phyloP scores from a whole-genome alignment of 2,797 vertebrate species.

The Clarias fuscus region DNA sequence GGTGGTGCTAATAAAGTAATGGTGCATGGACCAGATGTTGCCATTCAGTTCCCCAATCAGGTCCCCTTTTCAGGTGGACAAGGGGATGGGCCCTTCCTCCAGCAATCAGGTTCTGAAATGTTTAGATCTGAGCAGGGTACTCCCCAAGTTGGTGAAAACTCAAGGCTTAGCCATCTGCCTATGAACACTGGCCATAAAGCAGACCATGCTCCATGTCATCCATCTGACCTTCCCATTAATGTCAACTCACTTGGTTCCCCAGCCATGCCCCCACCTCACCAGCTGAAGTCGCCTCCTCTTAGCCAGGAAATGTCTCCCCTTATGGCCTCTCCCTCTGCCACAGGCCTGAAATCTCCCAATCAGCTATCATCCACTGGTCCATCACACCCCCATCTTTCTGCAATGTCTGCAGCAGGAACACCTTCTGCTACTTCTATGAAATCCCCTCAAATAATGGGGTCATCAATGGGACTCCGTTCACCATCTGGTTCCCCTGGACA shows the following conservation, averaged over 20 bases:
- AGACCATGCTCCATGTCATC: conserved; percentile 79
- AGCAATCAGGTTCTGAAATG: conserved; percentile 82
- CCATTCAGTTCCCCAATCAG: conserved; percentile 81
- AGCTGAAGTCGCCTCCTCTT: conserved; percentile 91
- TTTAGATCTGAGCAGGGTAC: conserved; percentile 82
- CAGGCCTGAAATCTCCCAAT: conserved; percentile 91
- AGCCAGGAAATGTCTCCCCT: conserved; percentile 88
- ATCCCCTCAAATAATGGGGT: conserved; percentile 90
- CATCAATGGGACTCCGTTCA: conserved; percentile 85
- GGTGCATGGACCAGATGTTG: conserved; percentile 74
- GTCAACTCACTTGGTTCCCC: conserved; percentile 88
- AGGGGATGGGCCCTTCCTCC: conserved; percentile 78
- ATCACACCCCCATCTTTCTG: conserved; percentile 69
- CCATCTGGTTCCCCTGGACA: conserved; percentile 87
- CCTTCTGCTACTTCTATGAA: conserved; percentile 79
- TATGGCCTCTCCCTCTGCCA: conserved; percentile 86
- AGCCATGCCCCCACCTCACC: conserved; percentile 79
- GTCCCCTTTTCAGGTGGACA: conserved; percentile 82
- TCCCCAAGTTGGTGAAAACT: conserved; percentile 77
- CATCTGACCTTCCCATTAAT: conserved; percentile 86
- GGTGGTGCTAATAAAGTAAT: conserved; percentile 79
- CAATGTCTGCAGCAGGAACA: conserved; percentile 73
- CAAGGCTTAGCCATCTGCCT: conserved; percentile 90
- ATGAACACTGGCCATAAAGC: conserved; percentile 77
- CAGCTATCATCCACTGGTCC: conserved; percentile 78